Percentiles rank a stretch among this genome's conserved stretches.
Conservation (phyloP, 1,140 invertebrate genomes). For the Zaprionus capensis region DNA sequence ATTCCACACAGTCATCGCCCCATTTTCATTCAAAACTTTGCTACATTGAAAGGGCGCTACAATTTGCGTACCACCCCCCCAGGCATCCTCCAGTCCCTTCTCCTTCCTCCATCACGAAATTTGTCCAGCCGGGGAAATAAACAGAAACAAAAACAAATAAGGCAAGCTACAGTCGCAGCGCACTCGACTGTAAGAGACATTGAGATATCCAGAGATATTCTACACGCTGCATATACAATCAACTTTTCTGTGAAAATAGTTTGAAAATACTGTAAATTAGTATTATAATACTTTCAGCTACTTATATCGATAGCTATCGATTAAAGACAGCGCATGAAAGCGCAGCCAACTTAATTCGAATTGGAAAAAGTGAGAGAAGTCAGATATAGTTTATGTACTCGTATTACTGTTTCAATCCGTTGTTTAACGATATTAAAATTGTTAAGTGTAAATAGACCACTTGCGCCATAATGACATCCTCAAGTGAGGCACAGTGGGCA, state of each 20-base stretch:
- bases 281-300: not conserved
- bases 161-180: not conserved
- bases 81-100: not conserved
- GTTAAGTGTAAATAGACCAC: not conserved
- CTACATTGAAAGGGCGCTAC: constrained; percentile 63
- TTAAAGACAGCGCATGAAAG: not conserved
- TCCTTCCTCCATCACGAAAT: not conserved
- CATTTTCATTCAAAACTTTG: constrained; percentile 47
- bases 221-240: not conserved
- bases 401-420: not conserved
- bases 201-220: not conserved
- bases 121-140: not conserved
- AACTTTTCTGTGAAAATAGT: not conserved
- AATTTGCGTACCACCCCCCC: constrained; percentile 26
- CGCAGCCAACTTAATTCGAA: not conserved
- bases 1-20: constrained; percentile 64
- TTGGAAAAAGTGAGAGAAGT: not conserved
- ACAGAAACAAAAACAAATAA: not conserved
- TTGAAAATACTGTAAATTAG: not conserved
- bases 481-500: not conserved
- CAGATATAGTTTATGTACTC: not conserved
- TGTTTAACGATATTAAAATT: not conserved
- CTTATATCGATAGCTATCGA: not conserved
- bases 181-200: constrained; percentile 1
- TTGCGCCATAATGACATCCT: not conserved